phyloP scores from a whole-genome alignment of 2,888 invertebrate species.

The Agonopterix heracliana region DNA sequence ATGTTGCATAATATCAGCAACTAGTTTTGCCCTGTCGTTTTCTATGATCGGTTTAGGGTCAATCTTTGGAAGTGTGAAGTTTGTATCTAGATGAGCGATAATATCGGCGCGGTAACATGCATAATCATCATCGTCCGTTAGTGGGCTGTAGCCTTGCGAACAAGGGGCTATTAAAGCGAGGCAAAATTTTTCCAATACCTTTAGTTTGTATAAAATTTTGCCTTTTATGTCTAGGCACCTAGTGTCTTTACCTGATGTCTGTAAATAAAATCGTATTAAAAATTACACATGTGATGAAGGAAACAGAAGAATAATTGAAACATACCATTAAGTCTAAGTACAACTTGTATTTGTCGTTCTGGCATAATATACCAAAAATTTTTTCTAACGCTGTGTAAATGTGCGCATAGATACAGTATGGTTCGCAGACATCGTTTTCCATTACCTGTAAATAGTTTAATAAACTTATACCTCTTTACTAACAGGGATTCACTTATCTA shows the following conservation, averaged over 20 bases:
- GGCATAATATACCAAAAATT: conserved; percentile 56
- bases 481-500: neutral
- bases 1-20: conserved; percentile 63
- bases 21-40: conserved; percentile 54
- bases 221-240: conserved; percentile 56
- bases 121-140: conserved; percentile 30
- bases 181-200: conserved; percentile 62
- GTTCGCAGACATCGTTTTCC: conserved; percentile 66
- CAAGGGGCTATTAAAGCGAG: conserved; percentile 62
- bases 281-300: neutral
- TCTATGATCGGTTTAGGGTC: conserved; percentile 30
- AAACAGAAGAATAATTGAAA: neutral
- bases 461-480: neutral
- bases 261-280: conserved; percentile 13
- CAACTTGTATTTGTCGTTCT: conserved; percentile 58
- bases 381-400: conserved; percentile 66
- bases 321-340: conserved; percentile 57
- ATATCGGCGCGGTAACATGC: conserved; percentile 50
- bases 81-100: conserved; percentile 28
- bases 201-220: conserved; percentile 61
- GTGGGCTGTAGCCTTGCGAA: conserved; percentile 27
- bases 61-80: conserved; percentile 41
- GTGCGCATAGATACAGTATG: conserved; percentile 64
- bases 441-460: conserved; percentile 40
- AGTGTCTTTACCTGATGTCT: conserved; percentile 58